Evolutionary conservation across 2,113 vertebrate species (phyloP), one percentile per base, ranked within the genome.

Genomic region (Sorex araneus): DNA sequence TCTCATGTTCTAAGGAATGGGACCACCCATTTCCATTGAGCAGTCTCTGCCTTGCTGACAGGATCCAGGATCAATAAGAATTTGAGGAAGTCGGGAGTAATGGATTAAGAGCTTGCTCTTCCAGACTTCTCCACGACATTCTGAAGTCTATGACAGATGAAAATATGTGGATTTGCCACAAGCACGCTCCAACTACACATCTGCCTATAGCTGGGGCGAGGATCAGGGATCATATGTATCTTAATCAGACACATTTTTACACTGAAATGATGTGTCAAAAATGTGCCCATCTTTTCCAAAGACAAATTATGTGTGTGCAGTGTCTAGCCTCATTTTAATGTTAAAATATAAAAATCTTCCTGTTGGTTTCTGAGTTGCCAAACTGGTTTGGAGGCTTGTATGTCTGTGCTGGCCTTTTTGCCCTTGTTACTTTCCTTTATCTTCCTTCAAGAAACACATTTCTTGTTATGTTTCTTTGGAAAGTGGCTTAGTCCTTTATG

Each of bases 361-460:
- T 32, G 7, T 45, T 74, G 23, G 2, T 47, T 19, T 73, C 34
- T 60, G 23, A 77, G n/a, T 89, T 75, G 40, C 70, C 64, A 36
- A 8, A 43, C 25, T 40, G 28, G 21, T 75, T 16, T 16, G 66
- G 28, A 71, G 69, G 18, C 34, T 34, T 8, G 0, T n/a, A 40
- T 36, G 47, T 71, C 18, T 45, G 9, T 32, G 30, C 82, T 66
- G n/a, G n/a, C n/a, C n/a, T n/a, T n/a, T 3, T 2, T 36, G 12
- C 34, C 34, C 34, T 84, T 30, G 34, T 1, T 36, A 74, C 54
- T 25, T 74, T 54, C 10, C 70, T 50, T 47, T 13, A 8, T 77
- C 60, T 81, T 87, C 30, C 45, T 89, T 87, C 30, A 82, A 83
- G 79, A 94, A 88, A 90, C 57, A 81, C 30, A 32, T 94, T 91